Conservation (phyloP, 2,888 invertebrate species). For the Nomada ferruginata region DNA sequence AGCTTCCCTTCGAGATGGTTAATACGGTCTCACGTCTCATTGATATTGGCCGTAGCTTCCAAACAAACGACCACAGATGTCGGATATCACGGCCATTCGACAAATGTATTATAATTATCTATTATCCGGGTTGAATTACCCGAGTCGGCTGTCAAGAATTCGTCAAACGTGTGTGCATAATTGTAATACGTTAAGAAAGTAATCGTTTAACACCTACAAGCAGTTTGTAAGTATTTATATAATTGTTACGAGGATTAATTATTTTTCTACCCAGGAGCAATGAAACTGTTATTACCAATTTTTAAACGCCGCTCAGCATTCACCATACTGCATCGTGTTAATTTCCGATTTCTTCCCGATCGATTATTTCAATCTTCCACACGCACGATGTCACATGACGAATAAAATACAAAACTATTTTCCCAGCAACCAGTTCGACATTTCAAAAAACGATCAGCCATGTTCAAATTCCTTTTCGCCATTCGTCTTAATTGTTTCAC, state of each 20-base stretch:
- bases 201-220: not conserved
- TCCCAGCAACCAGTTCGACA: not conserved
- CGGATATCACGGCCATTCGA: conserved; percentile 25
- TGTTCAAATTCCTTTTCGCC: not conserved
- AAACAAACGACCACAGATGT: conserved; percentile 22
- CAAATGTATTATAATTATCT: conserved; percentile 1
- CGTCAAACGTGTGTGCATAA: not conserved
- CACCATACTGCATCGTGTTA: too few relatives aligned
- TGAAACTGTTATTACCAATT: too few relatives aligned
- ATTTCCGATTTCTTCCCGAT: too few relatives aligned
- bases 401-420: not conserved
- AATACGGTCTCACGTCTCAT: conserved; percentile 44
- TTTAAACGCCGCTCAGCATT: too few relatives aligned
- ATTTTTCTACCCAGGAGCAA: too few relatives aligned
- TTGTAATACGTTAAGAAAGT: not conserved
- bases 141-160: not conserved
- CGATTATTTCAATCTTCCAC: not conserved
- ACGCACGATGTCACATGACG: not conserved
- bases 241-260: too few relatives aligned
- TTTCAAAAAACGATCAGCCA: not conserved
- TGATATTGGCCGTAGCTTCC: conserved; percentile 42
- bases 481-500: not conserved
- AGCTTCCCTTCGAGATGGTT: conserved; percentile 39
- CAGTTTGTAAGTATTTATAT: too few relatives aligned
- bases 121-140: conserved; percentile 4